Conservation (phyloP, 2,797 vertebrate species). For the Lophotriccus pileatus region DNA sequence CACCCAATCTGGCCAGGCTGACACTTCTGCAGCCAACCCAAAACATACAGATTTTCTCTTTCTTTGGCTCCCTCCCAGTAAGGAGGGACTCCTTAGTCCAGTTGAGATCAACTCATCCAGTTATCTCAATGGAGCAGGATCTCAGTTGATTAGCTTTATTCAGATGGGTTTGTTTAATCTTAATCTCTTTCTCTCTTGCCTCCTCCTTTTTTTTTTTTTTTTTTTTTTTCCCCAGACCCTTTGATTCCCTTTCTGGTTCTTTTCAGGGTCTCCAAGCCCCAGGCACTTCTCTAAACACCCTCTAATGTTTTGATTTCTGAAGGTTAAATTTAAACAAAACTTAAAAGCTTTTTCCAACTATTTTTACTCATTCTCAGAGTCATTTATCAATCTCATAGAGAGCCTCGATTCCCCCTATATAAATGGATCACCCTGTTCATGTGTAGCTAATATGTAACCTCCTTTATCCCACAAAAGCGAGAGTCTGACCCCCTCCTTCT, state of each 20-base stretch:
- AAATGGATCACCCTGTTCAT: neutral
- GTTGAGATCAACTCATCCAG: too few relatives aligned
- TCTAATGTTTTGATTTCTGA: conserved; percentile 60
- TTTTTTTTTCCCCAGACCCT: too few relatives aligned
- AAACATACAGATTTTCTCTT: neutral
- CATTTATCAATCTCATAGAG: conserved; percentile 33
- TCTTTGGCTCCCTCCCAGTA: neutral
- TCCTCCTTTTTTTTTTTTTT: neutral
- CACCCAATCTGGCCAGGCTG: neutral
- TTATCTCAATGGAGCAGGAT: neutral
- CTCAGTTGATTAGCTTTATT: conserved; percentile 25
- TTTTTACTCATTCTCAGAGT: conserved; percentile 26
- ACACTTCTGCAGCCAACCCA: neutral
- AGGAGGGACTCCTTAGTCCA: too few relatives aligned
- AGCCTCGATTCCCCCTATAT: neutral
- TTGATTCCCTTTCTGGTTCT: conserved; percentile 58
- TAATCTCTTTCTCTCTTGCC: neutral
- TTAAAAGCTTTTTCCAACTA: conserved; percentile 62
- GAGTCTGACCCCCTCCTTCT: neutral
- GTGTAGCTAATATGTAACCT: neutral
- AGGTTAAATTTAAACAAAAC: conserved; percentile 64
- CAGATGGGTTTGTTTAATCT: neutral
- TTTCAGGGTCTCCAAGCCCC: conserved; percentile 46
- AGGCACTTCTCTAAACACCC: conserved; percentile 61
- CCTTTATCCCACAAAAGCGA: neutral